Percentiles rank a stretch among this genome's conserved stretches.
Evolutionary conservation across 2,113 vertebrate species (phyloP).

Genomic region (Ciconia boyciana): DNA sequence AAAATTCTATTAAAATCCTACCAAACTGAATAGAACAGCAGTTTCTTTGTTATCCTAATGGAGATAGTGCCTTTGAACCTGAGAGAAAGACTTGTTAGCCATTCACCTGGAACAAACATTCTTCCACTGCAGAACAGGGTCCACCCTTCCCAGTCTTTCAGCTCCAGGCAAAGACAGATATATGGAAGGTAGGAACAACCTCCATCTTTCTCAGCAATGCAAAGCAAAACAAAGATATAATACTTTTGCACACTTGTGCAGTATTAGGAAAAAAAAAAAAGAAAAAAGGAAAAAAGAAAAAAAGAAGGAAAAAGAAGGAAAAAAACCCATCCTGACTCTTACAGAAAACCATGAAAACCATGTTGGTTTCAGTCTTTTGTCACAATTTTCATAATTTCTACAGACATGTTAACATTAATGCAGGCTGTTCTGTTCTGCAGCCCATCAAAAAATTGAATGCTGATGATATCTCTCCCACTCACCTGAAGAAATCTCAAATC

Average conservation of each 20-base stretch:
- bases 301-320: too few relatives aligned
- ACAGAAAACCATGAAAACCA: background rate
- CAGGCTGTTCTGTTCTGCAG: background rate
- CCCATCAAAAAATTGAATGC: background rate
- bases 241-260: background rate
- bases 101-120: background rate
- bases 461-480: fast-evolving
- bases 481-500: background rate
- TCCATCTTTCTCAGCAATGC: background rate
- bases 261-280: background rate
- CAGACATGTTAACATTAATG: background rate
- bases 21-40: background rate
- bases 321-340: background rate
- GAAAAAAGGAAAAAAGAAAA: too few relatives aligned
- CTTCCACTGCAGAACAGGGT: background rate
- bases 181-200: background rate
- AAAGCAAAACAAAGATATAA: background rate
- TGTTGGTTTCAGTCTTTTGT: background rate
- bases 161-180: background rate
- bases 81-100: background rate
- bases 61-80: background rate
- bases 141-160: background rate
- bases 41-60: background rate
- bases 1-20: background rate
- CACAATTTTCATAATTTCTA: background rate